Evolutionary conservation across 2,888 invertebrate genomes (phyloP).

Genomic region (Plusia festucae): DNA sequence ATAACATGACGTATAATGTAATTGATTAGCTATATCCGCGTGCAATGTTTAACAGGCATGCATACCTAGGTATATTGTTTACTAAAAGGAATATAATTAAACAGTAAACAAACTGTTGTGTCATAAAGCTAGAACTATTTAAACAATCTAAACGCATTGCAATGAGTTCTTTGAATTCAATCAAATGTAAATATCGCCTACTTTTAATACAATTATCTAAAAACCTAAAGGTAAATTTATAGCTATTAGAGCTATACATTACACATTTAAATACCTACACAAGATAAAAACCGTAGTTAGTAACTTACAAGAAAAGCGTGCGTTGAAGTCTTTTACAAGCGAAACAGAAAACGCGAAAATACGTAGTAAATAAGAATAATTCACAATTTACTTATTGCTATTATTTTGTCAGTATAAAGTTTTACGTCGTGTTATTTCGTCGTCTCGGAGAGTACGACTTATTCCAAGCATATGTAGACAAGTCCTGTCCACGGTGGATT

Average conservation of each 20-base stretch:
- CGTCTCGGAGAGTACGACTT: background rate
- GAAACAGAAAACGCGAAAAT: conserved; percentile 51
- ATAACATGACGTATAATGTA: conserved; percentile 17
- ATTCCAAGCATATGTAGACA: background rate
- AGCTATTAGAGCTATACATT: background rate
- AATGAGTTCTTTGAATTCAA: background rate
- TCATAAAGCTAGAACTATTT: too few species aligned
- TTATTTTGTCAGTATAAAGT: background rate
- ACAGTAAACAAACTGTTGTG: background rate
- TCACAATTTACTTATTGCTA: background rate
- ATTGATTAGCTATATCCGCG: conserved; percentile 43
- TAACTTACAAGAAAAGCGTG: conserved; percentile 58
- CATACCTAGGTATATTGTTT: background rate
- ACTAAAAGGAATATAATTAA: background rate
- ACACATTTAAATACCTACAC: background rate
- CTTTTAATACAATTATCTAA: conserved; percentile 5
- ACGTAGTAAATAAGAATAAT: conserved; percentile 7
- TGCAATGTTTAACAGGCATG: conserved; percentile 17
- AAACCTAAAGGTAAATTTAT: background rate
- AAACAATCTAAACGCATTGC: too few species aligned
- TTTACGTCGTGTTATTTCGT: background rate
- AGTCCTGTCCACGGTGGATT: conserved; percentile 53
- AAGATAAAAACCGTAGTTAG: background rate
- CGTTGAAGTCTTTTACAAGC: conserved; percentile 85
- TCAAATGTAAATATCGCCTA: too few species aligned